These are phyloP conservation scores for Ardeotis arabs DNA, from an alignment of 2,113 vertebrate genomes.

Conservation along the genomic window DNA sequence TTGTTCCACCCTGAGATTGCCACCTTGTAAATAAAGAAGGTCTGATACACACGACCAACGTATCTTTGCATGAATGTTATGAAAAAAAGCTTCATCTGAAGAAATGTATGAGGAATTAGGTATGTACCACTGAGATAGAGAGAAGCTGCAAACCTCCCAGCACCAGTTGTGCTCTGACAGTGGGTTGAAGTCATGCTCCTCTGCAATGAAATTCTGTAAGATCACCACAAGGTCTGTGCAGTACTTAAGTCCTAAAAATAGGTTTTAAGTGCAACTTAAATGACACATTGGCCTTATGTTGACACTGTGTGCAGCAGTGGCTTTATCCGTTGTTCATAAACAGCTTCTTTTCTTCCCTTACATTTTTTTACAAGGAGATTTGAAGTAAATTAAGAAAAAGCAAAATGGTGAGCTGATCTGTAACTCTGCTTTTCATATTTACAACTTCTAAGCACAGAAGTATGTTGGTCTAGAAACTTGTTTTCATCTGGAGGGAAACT, in stretches of 20 bases:
- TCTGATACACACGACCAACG: background rate
- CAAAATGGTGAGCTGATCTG: conserved; percentile 26
- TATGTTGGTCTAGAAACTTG: conserved; percentile 48
- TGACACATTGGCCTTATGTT: background rate
- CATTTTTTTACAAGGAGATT: conserved; percentile 26
- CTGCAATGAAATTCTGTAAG: background rate
- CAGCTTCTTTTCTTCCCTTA: background rate
- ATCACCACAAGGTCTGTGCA: background rate
- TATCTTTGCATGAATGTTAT: background rate
- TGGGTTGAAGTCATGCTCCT: background rate
- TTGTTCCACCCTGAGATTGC: background rate
- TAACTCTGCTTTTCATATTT: conserved; percentile 61
- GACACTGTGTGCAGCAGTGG: background rate
- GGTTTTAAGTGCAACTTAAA: background rate
- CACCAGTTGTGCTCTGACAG: background rate
- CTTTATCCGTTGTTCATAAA: background rate
- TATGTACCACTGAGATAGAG: background rate
- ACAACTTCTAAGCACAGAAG: conserved; percentile 50
- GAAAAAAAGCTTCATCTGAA: background rate
- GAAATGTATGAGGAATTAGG: background rate
- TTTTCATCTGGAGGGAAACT: conserved; percentile 63
- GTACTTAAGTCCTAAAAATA: background rate
- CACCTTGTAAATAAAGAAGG: background rate
- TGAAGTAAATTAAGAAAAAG: conserved; percentile 56
- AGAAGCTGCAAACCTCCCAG: background rate